phyloP scores from a whole-genome alignment of 1,140 invertebrate genomes.

The Andrena cerasifolii region DNA sequence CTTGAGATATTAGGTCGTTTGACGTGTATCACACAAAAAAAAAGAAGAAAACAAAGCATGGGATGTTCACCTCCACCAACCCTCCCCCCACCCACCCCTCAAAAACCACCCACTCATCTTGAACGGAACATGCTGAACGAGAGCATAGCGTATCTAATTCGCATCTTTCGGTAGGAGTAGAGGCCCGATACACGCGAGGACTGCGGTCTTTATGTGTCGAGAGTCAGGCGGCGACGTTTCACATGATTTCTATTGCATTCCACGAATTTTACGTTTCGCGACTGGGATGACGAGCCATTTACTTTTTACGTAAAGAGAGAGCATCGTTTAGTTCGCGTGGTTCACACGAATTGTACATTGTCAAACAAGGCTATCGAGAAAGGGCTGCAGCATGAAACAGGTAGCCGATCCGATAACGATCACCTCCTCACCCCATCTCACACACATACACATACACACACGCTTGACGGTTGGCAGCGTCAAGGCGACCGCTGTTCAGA shows the following conservation, averaged over 20 bases:
- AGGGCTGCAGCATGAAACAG: neutral
- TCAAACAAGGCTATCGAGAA: slow-evolving; percentile 32
- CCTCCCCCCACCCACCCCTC: neutral
- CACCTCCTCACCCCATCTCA: neutral
- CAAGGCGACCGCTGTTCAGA: slow-evolving; percentile 18
- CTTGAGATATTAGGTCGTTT: slow-evolving; percentile 65
- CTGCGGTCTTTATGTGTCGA: slow-evolving; percentile 23
- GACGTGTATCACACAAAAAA: slow-evolving; percentile 61
- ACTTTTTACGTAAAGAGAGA: slow-evolving; percentile 35
- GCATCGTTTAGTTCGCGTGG: slow-evolving; percentile 57
- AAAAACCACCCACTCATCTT: too few species aligned
- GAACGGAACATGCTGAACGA: slow-evolving; percentile 34
- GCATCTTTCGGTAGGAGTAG: slow-evolving; percentile 45
- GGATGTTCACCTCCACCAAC: slow-evolving; percentile 21
- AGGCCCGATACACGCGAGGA: slow-evolving; percentile 26
- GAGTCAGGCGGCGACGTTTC: slow-evolving; percentile 33
- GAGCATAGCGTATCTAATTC: slow-evolving; percentile 54
- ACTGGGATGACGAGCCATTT: slow-evolving; percentile 60
- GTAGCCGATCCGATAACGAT: neutral
- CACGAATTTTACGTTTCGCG: slow-evolving; percentile 68
- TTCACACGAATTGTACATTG: slow-evolving; percentile 71
- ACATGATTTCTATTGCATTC: slow-evolving; percentile 72
- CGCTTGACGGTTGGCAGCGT: neutral
- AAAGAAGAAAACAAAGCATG: slow-evolving; percentile 12
- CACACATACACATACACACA: slow-evolving; percentile 8